These are phyloP conservation scores for Atherinosoma microstoma DNA, from an alignment of 2,797 vertebrate species.

Conservation along the genomic window DNA sequence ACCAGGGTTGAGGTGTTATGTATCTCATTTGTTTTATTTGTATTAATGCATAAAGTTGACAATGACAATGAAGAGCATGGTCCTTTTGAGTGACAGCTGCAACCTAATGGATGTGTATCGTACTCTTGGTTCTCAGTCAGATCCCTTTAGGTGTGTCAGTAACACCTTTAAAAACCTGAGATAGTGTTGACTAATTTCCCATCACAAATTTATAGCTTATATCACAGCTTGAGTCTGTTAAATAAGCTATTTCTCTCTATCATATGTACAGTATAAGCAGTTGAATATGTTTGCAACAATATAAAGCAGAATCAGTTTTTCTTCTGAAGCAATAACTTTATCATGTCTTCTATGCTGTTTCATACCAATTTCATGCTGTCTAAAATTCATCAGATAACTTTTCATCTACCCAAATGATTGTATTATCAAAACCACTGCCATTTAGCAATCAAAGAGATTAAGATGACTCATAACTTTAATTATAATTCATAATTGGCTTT, in stretches of 20 bases:
- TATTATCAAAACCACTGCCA: constrained; percentile 49
- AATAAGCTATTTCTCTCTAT: neutral
- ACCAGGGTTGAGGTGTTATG: neutral
- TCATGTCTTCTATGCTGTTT: constrained; percentile 28
- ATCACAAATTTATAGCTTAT: neutral
- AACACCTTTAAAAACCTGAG: neutral
- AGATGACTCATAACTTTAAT: constrained; percentile 53
- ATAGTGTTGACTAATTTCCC: neutral
- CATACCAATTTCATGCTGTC: constrained; percentile 31
- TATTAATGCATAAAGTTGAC: neutral
- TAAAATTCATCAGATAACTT: constrained; percentile 46
- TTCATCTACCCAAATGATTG: constrained; percentile 38
- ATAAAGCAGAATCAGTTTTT: constrained; percentile 14
- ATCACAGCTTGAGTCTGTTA: neutral
- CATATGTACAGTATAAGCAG: neutral
- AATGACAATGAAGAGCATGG: neutral
- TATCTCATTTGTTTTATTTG: neutral
- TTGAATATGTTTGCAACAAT: neutral
- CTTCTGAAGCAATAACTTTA: constrained; percentile 14
- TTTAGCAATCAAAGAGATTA: constrained; percentile 49
- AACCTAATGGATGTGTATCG: neutral
- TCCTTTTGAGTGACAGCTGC: neutral
- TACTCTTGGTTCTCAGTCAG: too few relatives aligned
- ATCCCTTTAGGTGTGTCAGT: neutral
- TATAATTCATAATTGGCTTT: constrained; percentile 47